phyloP scores from a whole-genome alignment of 2,113 vertebrate species.

The Azemiops feae region DNA sequence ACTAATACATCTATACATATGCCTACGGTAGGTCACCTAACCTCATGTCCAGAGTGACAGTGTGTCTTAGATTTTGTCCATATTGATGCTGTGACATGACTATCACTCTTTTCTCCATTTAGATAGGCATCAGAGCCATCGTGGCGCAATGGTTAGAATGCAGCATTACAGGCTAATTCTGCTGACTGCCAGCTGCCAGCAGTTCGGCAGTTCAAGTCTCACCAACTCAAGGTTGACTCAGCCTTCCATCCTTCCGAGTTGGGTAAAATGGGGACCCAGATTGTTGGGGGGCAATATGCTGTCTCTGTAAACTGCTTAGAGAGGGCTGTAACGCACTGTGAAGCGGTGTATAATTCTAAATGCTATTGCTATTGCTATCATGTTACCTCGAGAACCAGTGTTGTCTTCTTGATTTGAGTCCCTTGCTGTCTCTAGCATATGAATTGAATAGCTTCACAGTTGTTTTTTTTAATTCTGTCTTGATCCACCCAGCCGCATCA shows the following conservation, averaged over 20 bases:
- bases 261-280: neutral
- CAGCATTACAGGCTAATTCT: neutral
- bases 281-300: neutral
- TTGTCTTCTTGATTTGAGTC: neutral
- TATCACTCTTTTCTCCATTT: neutral
- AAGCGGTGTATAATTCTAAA: neutral
- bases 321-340: neutral
- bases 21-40: neutral
- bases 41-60: neutral
- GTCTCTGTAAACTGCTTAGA: neutral
- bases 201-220: neutral
- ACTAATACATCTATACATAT: neutral
- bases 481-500: neutral
- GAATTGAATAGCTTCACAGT: neutral
- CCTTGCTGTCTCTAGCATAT: neutral
- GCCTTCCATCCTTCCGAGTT: neutral
- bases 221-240: neutral
- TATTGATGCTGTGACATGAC: neutral
- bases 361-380: neutral
- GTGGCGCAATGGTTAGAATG: neutral
- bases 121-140: neutral
- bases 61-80: neutral
- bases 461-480: neutral
- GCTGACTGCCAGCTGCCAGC: neutral
- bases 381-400: neutral